Evolutionary conservation across 2,888 invertebrate genomes (phyloP), one percentile per base, ranked within the genome.

Genomic region (Acanthosepion lycidas): DNA sequence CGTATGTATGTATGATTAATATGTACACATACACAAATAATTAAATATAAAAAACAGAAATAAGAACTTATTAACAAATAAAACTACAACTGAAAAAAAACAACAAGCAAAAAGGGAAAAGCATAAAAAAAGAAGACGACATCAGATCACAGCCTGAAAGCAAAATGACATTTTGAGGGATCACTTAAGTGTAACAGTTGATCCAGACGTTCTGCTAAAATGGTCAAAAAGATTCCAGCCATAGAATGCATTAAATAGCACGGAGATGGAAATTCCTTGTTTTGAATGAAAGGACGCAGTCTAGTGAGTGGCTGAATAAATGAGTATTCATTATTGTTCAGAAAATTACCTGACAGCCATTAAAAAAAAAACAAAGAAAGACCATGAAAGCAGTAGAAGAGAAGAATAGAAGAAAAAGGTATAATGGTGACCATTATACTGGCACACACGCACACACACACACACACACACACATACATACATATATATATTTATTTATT

Each of bases 381-480:
- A 15, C 1, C 9, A n/a, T 12, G 9, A 15, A n/a, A 33, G 8
- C 28, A 12, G 28, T 28, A 78, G 18, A 15, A 78, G 28, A 28
- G 28, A 78, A 20, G 20, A 59, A 23, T 3, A 0, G n/a, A n/a
- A 9, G n/a, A n/a, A 8, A 9, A n/a, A 9, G n/a, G 0, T 1
- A 6, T 6, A n/a, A n/a, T 15, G 20, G 20, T 5, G 0, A 59
- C 20, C 20, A 26, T 20, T 15, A 20, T 23, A 26, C 26, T 26
- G 20, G 20, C 26, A 64, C 26, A 2, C 26, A 64, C 26, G 23
- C 26, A 64, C 8, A 64, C 28, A 28, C 26, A 64, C 28, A 64
- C 28, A 64, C 28, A 64, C 26, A 26, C 26, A 64, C 26, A 64
- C 23, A 64, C 23, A 64, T 64, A 64, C 26, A 64, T 64, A 64